Base-by-base conservation (phyloP, 1,140 invertebrate genomes). In the Brachionus calyciflorus region DNA sequence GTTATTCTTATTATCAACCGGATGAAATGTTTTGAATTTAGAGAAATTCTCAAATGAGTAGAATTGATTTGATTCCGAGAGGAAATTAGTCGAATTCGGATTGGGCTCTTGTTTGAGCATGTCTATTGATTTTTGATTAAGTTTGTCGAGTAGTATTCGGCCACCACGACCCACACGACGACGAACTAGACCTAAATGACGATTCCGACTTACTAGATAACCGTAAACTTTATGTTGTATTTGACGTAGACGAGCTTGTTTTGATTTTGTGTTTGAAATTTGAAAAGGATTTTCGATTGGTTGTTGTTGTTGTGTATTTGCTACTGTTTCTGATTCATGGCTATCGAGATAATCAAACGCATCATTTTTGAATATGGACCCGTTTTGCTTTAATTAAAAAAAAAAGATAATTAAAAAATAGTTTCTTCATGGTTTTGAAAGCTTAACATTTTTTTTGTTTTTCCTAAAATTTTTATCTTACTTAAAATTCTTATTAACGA, bases 331-430 rank as follows among this genome's bases (percentile, higher is more conserved):
- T 3, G 19, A 17, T 2, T 60, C 55, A 7, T 19, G 55, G 55
- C 19, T 60, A 65, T 41, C 44, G 33, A 65, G 44, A 44, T 19
- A 46, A 37, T 73, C 69, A 6, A 41, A 40, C 69, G 69, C 44
- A 40, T 73, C 69, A 5, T 73, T 24, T 65, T 65, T 65, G 60
- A 65, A 73, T 51, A 73, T 73, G 9, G 69, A 73, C 30, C 69
- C 51, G 46, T 37, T 73, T 51, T 51, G 69, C 55, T 60, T 6
- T 37, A 30, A 55, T 26, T 0, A 26, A 26, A 30, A 24, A 55
- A 14, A 1, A 30, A 55, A 55, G 26, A 24, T 7, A 26, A 14
- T 24, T 19, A 53, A 53, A 21, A 48, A 48, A 48, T 48, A n/a
- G n/a, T n/a, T n/a, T n/a, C n/a, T n/a, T n/a, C n/a, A n/a, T n/a